Evolutionary conservation across 2,113 vertebrate genomes (phyloP).

Genomic region (Lepidothrix coronata): DNA sequence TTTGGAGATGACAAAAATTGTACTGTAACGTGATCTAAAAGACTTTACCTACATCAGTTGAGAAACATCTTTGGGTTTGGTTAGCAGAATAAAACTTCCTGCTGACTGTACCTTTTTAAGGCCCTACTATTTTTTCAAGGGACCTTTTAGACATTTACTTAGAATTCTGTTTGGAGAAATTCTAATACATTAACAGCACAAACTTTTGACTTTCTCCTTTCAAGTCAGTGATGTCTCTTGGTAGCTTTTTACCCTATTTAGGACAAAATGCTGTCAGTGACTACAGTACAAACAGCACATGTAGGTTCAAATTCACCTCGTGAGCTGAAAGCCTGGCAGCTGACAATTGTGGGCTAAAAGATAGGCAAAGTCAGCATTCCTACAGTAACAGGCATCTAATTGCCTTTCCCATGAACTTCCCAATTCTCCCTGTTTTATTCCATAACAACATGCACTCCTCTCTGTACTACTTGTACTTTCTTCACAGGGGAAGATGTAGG

Average conservation of each 20-base stretch:
- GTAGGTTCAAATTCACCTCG: neutral
- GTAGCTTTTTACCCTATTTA: neutral
- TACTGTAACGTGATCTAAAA: neutral
- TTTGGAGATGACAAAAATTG: neutral
- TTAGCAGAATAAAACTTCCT: neutral
- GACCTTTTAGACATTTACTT: neutral
- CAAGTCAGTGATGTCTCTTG: neutral
- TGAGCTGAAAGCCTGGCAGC: neutral
- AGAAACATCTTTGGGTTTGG: neutral
- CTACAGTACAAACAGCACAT: neutral
- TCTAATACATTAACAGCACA: neutral
- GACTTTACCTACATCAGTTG: neutral
- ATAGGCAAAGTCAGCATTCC: conserved; percentile 1
- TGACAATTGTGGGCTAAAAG: neutral
- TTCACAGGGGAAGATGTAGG: neutral
- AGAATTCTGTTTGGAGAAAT: neutral
- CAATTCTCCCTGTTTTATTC: neutral
- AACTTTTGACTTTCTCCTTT: neutral
- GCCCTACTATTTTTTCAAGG: neutral
- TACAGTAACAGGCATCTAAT: neutral
- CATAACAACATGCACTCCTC: neutral
- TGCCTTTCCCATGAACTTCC: neutral
- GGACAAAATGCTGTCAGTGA: neutral
- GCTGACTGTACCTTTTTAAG: neutral
- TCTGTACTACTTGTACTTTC: neutral